These are phyloP conservation scores for Brachyptera putata DNA, from an alignment of 2,888 invertebrate genomes.

Conservation along the genomic window DNA sequence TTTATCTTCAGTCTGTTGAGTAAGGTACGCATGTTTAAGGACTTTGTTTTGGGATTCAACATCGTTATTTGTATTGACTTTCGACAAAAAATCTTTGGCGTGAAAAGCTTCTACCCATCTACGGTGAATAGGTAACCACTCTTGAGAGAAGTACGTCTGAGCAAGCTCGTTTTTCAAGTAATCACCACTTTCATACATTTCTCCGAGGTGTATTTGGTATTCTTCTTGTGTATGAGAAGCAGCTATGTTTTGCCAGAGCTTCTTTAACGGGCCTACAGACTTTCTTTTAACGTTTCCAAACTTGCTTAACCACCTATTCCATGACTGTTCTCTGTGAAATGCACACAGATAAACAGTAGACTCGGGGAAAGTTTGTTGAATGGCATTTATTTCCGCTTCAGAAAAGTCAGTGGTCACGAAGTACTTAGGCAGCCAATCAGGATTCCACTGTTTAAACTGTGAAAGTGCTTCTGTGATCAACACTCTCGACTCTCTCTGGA, in stretches of 20 bases:
- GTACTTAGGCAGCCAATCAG: slow-evolving; percentile 13
- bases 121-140: not conserved
- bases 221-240: not conserved
- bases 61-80: slow-evolving; percentile 17
- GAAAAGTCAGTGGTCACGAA: slow-evolving; percentile 15
- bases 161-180: not conserved
- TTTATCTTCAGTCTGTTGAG: not conserved
- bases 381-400: not conserved
- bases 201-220: not conserved
- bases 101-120: slow-evolving; percentile 14
- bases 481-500: not conserved
- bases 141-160: not conserved
- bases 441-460: slow-evolving; percentile 8
- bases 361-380: not conserved
- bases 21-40: slow-evolving; percentile 1
- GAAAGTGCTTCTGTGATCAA: slow-evolving; percentile 12
- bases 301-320: slow-evolving; percentile 6
- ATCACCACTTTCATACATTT: not conserved
- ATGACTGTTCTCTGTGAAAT: not conserved
- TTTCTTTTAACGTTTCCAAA: not conserved
- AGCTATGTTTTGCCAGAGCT: slow-evolving; percentile 5
- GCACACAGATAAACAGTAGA: slow-evolving; percentile 11
- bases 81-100: slow-evolving; percentile 12
- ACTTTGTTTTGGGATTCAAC: slow-evolving; percentile 11
- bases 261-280: not conserved